Evolutionary conservation across 2,113 vertebrate genomes (phyloP).

Genomic region (Actinemys pallida): DNA sequence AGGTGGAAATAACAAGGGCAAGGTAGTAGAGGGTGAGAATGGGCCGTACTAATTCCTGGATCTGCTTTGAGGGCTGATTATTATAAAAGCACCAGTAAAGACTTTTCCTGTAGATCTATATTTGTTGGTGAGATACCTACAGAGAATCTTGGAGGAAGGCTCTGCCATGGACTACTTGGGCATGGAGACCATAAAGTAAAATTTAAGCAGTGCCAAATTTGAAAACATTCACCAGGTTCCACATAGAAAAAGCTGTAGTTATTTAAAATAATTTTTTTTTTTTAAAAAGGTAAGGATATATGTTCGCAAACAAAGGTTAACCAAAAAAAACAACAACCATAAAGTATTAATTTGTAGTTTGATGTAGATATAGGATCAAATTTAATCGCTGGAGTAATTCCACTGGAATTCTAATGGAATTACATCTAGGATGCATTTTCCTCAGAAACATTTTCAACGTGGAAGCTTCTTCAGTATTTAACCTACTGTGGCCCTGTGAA

Average conservation of each 20-base stretch:
- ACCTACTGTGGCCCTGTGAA: neutral
- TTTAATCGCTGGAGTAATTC: neutral
- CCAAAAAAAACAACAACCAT: neutral
- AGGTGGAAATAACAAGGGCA: neutral
- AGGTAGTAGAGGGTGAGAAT: neutral
- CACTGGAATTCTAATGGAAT: neutral
- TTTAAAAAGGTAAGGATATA: neutral
- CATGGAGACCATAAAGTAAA: neutral
- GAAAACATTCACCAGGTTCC: neutral
- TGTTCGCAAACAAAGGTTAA: neutral
- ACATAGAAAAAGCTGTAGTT: neutral
- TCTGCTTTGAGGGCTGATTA: fast-evolving
- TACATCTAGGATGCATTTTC: neutral
- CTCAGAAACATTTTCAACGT: neutral
- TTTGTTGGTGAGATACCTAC: neutral
- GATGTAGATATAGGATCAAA: neutral
- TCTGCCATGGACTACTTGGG: neutral
- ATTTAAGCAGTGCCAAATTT: neutral
- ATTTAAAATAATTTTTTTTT: neutral
- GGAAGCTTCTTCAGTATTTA: neutral
- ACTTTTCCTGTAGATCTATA: neutral
- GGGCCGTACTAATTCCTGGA: neutral
- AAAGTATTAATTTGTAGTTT: neutral
- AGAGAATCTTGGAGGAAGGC: neutral
- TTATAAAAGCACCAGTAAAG: neutral